Evolutionary conservation across 2,797 vertebrate species (phyloP).

Genomic region (Pterois miles): DNA sequence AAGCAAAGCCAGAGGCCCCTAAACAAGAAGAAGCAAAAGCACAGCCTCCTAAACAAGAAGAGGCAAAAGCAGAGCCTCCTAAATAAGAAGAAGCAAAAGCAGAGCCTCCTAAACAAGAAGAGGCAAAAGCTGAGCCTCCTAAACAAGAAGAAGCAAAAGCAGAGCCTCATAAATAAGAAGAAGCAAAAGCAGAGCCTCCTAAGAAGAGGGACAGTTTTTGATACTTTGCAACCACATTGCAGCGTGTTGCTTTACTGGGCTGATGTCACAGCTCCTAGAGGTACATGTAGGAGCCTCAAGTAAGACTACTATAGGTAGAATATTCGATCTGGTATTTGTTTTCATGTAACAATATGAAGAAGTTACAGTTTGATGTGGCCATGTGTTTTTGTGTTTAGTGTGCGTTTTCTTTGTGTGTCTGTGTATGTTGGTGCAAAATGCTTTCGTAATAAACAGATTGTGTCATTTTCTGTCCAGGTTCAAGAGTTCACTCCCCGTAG

Average conservation of each 20-base stretch:
- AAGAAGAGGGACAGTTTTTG: neutral
- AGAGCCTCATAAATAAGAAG: slow-evolving; percentile 11
- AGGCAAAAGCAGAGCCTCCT: slow-evolving; percentile 11
- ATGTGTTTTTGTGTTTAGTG: neutral
- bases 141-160: slow-evolving; percentile 5
- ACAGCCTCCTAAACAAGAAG: slow-evolving; percentile 15
- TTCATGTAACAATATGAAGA: neutral
- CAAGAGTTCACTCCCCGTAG: neutral
- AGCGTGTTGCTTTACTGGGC: neutral
- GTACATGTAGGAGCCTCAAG: neutral
- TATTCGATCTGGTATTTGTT: slow-evolving; percentile 22
- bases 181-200: slow-evolving; percentile 7
- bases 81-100: slow-evolving; percentile 10
- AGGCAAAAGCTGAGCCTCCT: neutral
- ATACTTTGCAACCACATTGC: neutral
- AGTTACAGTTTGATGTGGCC: neutral
- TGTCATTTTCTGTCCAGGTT: neutral
- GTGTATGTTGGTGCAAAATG: neutral
- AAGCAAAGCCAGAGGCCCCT: neutral
- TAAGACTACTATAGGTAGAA: neutral
- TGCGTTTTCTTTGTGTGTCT: too few relatives aligned
- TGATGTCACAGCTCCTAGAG: too few relatives aligned
- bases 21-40: neutral
- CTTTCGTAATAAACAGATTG: neutral
- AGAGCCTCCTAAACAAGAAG: neutral